phyloP scores from a whole-genome alignment of 2,888 invertebrate genomes.

The Brachycybe producta region DNA sequence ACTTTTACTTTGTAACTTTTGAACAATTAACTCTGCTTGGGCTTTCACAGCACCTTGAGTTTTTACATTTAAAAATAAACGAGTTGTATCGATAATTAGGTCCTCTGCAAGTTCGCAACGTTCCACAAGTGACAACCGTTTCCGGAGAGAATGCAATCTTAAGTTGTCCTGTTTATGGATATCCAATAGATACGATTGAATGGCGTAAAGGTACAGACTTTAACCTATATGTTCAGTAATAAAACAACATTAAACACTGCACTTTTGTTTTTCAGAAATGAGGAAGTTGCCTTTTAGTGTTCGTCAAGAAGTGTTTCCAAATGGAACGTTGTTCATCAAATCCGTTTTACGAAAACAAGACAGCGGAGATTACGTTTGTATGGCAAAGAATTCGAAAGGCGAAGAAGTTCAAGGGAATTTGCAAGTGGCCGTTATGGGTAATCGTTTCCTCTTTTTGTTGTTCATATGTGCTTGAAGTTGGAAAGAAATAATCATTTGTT shows the following conservation, averaged over 20 bases:
- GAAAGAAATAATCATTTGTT: not conserved
- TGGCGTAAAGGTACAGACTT: slow-evolving; percentile 52
- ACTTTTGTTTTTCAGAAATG: slow-evolving; percentile 2
- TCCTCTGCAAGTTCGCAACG: slow-evolving; percentile 60
- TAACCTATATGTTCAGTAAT: not conserved
- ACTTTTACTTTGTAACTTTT: no score
- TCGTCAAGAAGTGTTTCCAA: slow-evolving; percentile 9
- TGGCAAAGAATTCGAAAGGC: slow-evolving; percentile 12
- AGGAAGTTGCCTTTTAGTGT: slow-evolving; percentile 7
- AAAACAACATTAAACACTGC: not conserved
- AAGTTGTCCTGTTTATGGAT: slow-evolving; percentile 69
- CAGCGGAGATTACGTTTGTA: slow-evolving; percentile 10
- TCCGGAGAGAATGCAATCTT: slow-evolving; percentile 59
- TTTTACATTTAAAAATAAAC: no score
- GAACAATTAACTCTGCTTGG: no score
- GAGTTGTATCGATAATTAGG: no score
- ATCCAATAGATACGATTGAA: slow-evolving; percentile 62
- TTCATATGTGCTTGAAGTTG: no score
- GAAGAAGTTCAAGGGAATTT: slow-evolving; percentile 5
- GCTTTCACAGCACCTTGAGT: no score
- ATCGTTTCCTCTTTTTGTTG: not conserved
- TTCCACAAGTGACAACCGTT: slow-evolving; percentile 67
- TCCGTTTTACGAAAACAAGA: not conserved
- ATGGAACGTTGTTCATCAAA: slow-evolving; percentile 8
- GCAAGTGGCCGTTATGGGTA: slow-evolving; percentile 14